A percentile compares a stretch with the other conserved stretches of the same genome.
phyloP scores from a whole-genome alignment of 2,797 vertebrate species.

The Oryzias sinensis region DNA sequence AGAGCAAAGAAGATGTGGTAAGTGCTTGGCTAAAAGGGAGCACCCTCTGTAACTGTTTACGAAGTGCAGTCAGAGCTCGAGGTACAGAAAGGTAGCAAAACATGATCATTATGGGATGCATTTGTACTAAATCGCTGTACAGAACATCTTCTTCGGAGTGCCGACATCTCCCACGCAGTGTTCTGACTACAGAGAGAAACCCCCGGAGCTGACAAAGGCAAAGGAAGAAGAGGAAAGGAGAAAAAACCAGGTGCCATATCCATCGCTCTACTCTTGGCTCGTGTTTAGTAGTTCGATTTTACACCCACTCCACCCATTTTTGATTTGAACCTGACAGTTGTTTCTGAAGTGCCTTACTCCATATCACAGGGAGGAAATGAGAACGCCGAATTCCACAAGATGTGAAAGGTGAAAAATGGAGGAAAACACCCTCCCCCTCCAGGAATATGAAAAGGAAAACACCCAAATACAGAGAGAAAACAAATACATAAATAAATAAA shows the following conservation, averaged over 20 bases:
- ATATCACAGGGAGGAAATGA: constrained; percentile 79
- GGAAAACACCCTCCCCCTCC: constrained; percentile 50
- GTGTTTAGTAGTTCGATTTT: constrained; percentile 77
- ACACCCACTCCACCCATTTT: constrained; percentile 74
- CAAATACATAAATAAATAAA: constrained; percentile 83
- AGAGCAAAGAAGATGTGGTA: constrained; percentile 60
- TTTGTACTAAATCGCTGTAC: constrained; percentile 82
- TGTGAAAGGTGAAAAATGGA: constrained; percentile 72
- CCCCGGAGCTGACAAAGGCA: constrained; percentile 80
- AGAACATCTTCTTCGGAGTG: constrained; percentile 75
- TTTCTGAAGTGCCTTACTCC: constrained; percentile 74
- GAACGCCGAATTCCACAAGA: constrained; percentile 73
- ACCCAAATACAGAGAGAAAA: constrained; percentile 73
- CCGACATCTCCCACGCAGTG: constrained; percentile 80
- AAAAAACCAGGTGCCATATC: constrained; percentile 66
- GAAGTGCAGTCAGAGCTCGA: constrained; percentile 64
- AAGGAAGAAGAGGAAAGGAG: constrained; percentile 61
- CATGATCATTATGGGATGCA: constrained; percentile 82
- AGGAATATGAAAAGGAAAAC: constrained; percentile 47
- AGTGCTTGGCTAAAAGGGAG: constrained; percentile 70
- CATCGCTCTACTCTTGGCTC: constrained; percentile 68
- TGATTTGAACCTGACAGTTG: constrained; percentile 81
- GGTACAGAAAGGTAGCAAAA: constrained; percentile 80
- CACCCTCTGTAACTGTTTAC: constrained; percentile 68
- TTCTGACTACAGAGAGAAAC: constrained; percentile 81